Evolutionary conservation across 2,888 invertebrate species (phyloP), one percentile per base, ranked within the genome.

Genomic region (Agriotes lineatus): DNA sequence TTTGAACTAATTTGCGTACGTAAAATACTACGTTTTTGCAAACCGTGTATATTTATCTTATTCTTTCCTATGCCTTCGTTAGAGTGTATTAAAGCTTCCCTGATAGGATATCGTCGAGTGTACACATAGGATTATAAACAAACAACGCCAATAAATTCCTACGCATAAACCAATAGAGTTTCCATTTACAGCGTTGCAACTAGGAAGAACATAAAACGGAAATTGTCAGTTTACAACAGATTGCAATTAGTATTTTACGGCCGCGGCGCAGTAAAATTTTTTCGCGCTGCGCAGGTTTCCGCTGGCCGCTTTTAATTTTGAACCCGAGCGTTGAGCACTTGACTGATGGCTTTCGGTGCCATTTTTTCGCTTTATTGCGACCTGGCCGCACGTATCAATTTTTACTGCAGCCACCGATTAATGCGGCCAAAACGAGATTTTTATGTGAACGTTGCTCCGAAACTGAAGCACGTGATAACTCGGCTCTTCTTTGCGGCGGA

Each of bases 391-490:
- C 75, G 76, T 74, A 76, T 76, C 77, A 76, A 75, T 77, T 75
- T 60, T 76, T 74, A 72, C 68, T 76, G 70, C 71, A 72, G 66
- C 70, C 70, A 72, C 71, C 76, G 76, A 76, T 78, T 77, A 76
- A 77, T 77, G 74, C 73, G 71, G 73, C 48, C 37, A 66, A 58
- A 75, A 76, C 74, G 76, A 77, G 77, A 77, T 76, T 78, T 78
- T 79, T 78, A 78, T 79, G 79, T 77, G 77, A 76, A 77, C 77
- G 76, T 78, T 77, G 78, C 75, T 78, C 75, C 77, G 75, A 75
- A 78, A 76, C 70, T 74, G 70, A 72, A 73, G 74, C 75, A 75
- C 76, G 76, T 76, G 76, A 77, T 76, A 76, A 75, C 70, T 71
- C 70, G 72, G 67, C 70, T 70, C 69, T 70, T 66, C 67, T 74